Conservation (phyloP, 2,113 vertebrate species). For the Cepphus grylle region DNA sequence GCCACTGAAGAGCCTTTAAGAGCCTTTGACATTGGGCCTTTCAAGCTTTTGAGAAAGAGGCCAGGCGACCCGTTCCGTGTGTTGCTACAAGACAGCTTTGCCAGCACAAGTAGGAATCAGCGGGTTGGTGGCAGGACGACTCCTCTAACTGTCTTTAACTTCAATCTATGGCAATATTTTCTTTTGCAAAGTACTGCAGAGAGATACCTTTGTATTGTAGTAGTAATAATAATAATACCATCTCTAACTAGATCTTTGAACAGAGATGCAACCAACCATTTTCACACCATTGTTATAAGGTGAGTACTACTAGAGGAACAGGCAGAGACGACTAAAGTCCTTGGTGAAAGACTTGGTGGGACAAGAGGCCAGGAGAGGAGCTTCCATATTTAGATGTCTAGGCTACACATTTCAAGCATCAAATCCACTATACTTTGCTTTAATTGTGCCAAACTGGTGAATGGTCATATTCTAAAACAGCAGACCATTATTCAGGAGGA, state of each 20-base stretch:
- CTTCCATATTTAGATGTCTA: background rate
- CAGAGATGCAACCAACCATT: background rate
- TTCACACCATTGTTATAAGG: background rate
- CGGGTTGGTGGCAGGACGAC: background rate
- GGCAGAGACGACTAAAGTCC: background rate
- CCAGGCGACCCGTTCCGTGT: background rate
- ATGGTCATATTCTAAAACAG: background rate
- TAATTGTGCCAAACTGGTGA: background rate
- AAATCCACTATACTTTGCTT: background rate
- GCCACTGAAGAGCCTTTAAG: background rate
- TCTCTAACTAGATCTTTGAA: background rate
- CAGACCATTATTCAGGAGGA: background rate
- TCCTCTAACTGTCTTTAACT: background rate
- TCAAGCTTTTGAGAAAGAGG: background rate
- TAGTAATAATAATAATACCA: background rate
- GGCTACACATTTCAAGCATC: background rate
- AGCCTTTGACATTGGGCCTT: background rate
- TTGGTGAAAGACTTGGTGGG: background rate
- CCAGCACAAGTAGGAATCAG: background rate
- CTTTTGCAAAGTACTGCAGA: background rate
- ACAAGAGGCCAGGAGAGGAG: background rate
- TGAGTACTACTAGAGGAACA: background rate
- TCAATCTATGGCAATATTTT: background rate
- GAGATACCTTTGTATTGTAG: background rate
- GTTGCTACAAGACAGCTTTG: background rate